phyloP scores from a whole-genome alignment of 2,113 vertebrate genomes.

The Pleuronectes platessa region DNA sequence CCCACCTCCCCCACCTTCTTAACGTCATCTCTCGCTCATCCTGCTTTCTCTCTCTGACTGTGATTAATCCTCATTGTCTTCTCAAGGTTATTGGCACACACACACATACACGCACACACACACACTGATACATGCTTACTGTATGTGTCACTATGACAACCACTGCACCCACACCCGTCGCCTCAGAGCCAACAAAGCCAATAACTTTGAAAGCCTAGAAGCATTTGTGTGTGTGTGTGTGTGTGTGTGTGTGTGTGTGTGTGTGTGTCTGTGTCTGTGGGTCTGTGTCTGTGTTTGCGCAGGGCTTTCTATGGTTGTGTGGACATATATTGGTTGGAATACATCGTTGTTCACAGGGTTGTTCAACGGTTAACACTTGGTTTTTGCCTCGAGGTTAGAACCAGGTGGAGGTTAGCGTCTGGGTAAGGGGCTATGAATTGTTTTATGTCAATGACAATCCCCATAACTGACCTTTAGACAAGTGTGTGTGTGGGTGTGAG shows the following conservation, averaged over 20 bases:
- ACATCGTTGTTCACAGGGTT: background rate
- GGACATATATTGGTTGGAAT: background rate
- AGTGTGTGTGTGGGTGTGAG: conserved; percentile 5
- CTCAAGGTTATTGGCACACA: conserved; percentile 74
- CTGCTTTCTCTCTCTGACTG: conserved; percentile 64
- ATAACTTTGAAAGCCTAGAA: conserved; percentile 69
- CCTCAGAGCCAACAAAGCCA: conserved; percentile 64
- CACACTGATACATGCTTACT: conserved; percentile 26
- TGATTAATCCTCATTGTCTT: conserved; percentile 82
- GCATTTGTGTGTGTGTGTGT: conserved; percentile 27
- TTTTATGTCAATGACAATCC: background rate
- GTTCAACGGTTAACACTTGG: background rate
- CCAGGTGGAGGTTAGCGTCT: too few relatives aligned
- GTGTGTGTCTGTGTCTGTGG: conserved; percentile 19
- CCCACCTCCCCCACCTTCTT: conserved; percentile 22
- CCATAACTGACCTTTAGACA: background rate
- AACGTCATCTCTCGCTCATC: conserved; percentile 59
- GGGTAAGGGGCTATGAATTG: background rate
- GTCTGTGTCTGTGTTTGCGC: background rate
- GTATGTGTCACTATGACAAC: conserved; percentile 69
- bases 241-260: conserved; percentile 32
- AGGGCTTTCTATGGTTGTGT: background rate
- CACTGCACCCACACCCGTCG: conserved; percentile 57
- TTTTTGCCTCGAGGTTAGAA: too few relatives aligned
- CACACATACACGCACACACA: conserved; percentile 31